Evolutionary conservation across 1,140 invertebrate genomes (phyloP), one percentile per base, ranked within the genome.

Genomic region (Drepana arcuata): DNA sequence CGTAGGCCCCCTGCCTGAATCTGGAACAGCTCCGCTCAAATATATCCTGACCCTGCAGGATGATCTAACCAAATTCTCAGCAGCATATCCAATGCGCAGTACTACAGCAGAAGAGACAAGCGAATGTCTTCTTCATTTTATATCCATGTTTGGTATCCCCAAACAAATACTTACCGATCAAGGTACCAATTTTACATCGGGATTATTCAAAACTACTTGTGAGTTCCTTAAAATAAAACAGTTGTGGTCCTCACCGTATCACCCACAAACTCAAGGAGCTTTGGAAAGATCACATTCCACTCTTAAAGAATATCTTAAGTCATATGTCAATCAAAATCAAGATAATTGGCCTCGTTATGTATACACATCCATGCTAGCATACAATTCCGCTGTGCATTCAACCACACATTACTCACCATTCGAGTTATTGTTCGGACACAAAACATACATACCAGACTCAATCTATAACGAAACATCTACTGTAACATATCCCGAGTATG

Each of bases 281-380:
- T 16, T 42, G 2, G 40, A 42, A 29, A 29, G 40, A 1, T 12
- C 9, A 0, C 40, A 42, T 24, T 34, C 40, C 9, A 42, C 40
- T n/a, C 14, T 42, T 2, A 42, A 42, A 10, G 40, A 42, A 30
- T 42, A 42, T 10, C 5, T 42, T 5, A 36, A 32, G 28, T 25
- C 41, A 16, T 37, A 32, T 16, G 26, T 43, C 1, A 32, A 37
- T 7, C 18, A 36, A 26, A 37, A 43, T 16, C 41, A 43, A 26
- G 14, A 16, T 5, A 32, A 36, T 12, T 33, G 41, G 41, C 28
- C 10, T 14, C 14, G n/a, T 9, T 43, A 32, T 11, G 29, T 43
- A n/a, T 27, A 31, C 16, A 43, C 34, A 2, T 34, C 41, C 3
- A 43, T 43, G 18, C 12, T 43, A 18, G 26, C 41, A 1, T 43